Evolutionary conservation across 1,140 invertebrate species (phyloP).

Genomic region (Drosophila sucinea): DNA sequence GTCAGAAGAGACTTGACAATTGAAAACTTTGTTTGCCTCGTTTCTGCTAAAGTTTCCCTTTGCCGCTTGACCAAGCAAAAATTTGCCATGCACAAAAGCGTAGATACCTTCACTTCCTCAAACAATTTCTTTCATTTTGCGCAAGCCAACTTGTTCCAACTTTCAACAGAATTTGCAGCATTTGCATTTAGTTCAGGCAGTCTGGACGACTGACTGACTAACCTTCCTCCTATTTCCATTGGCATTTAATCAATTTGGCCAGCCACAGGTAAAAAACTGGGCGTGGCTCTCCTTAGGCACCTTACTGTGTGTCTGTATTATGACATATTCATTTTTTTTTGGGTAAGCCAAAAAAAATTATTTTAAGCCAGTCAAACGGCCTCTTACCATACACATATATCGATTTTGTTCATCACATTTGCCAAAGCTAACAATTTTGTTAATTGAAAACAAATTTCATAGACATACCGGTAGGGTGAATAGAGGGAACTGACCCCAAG

Average conservation of each 20-base stretch:
- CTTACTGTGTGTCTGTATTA: not conserved
- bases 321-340: not conserved
- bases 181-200: not conserved
- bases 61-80: slow-evolving; percentile 36
- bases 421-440: slow-evolving; percentile 64
- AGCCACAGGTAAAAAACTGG: not conserved
- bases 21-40: slow-evolving; percentile 37
- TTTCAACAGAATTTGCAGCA: not conserved
- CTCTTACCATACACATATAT: slow-evolving; percentile 15
- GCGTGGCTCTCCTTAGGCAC: not conserved
- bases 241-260: slow-evolving; percentile 8
- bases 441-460: slow-evolving; percentile 77
- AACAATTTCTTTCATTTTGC: not conserved
- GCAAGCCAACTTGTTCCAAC: not conserved
- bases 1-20: slow-evolving; percentile 20
- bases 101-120: not conserved
- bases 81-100: slow-evolving; percentile 40
- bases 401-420: slow-evolving; percentile 30
- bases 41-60: slow-evolving; percentile 34
- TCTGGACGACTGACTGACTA: not conserved
- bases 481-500: not conserved
- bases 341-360: not conserved
- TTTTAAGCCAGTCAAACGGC: not conserved
- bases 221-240: not conserved
- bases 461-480: slow-evolving; percentile 1